Evolutionary conservation across 2,888 invertebrate genomes (phyloP).

Genomic region (Drosophila nr. perissopoda): DNA sequence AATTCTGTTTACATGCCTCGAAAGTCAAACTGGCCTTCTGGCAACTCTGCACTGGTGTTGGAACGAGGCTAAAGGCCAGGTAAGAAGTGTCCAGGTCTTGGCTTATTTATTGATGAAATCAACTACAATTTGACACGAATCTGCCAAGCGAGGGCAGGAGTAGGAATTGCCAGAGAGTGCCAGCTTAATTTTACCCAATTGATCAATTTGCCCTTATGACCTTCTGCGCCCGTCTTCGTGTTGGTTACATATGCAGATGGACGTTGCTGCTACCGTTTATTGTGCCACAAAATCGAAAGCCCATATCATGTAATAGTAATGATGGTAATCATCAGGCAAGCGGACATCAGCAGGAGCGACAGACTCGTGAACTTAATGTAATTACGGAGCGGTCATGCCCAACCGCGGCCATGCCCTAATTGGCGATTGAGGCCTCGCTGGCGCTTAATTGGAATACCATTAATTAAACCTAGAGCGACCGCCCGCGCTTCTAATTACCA

Average conservation of each 20-base stretch:
- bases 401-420: conserved; percentile 25
- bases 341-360: conserved; percentile 42
- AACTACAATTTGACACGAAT: conserved; percentile 75
- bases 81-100: conserved; percentile 44
- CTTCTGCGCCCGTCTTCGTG: conserved; percentile 1
- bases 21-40: conserved; percentile 20
- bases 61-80: conserved; percentile 16
- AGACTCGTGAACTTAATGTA: conserved; percentile 61
- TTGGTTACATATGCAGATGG: conserved; percentile 65
- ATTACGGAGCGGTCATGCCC: conserved; percentile 42
- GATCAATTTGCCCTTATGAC: conserved; percentile 65
- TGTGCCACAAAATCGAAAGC: conserved; percentile 63
- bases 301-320: conserved; percentile 36
- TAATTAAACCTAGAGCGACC: conserved; percentile 29
- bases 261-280: conserved; percentile 49
- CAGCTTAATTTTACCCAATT: conserved; percentile 76
- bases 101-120: conserved; percentile 75
- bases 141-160: conserved; percentile 18
- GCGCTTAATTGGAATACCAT: conserved; percentile 66
- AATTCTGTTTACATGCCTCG: not conserved
- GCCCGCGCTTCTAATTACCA: conserved; percentile 63
- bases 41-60: conserved; percentile 29
- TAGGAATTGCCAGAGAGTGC: conserved; percentile 26
- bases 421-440: conserved; percentile 52
- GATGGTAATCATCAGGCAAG: conserved; percentile 42